Base-by-base conservation (phyloP, 2,888 invertebrate species). In the Mesorhabditis belari region DNA sequence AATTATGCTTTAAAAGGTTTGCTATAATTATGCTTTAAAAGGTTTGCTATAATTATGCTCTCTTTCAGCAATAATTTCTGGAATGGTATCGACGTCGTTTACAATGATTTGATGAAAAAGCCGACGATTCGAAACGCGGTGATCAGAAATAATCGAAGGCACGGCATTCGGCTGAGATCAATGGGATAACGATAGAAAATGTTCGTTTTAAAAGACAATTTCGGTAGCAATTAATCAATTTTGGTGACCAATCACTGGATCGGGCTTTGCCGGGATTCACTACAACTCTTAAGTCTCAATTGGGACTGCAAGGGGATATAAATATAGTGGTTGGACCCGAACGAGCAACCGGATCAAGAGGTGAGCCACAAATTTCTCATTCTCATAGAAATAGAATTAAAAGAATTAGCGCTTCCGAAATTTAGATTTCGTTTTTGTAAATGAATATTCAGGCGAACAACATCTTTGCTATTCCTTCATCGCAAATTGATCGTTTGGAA, bases 61-160 rank as follows among this genome's bases (percentile, higher is more conserved):
- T n/a, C n/a, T 49, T 56, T 96, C 21, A 85, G 87, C 0, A 88
- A 92, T 78, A 95, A 94, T 81, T 87, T 90, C 58, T 90, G 91
- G 75, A 92, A 94, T 80, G 98, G 96, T 0, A 85, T 98, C 27
- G 94, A 93, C 28, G 87, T 98, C 49, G 84, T 94, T 63, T 95
- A 94, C 83, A 91, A 94, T 0, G 93, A 98, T 83, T 88, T 95
- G 62, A 92, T 89, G 81, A 90, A 90, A 65, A 84, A 82, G 60
- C 81, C 77, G n/a, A 81, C 81, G 0, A 68, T 81, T 21, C 51
- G 70, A 19, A 61, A 75, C 44, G 66, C 68, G 23, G 17, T 57
- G 12, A 69, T 80, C 26, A 55, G 57, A n/a, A 68, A 67, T 54
- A 81, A 81, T 57, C 64, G 81, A 12, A 55, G 79, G 87, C 93